Evolutionary conservation across 2,888 invertebrate species (phyloP).

Genomic region (Celastrina argiolus): DNA sequence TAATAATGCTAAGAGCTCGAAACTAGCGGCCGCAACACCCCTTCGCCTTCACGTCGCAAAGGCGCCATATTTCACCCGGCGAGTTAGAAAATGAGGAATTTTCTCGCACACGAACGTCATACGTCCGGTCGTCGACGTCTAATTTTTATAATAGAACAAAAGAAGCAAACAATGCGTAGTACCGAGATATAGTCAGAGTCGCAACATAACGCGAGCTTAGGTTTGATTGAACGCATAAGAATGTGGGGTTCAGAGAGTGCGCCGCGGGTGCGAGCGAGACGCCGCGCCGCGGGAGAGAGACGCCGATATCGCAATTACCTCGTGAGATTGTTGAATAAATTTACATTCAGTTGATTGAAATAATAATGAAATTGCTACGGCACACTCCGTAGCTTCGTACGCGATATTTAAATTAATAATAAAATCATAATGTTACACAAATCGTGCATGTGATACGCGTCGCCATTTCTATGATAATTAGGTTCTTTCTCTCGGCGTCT

Average conservation of each 20-base stretch:
- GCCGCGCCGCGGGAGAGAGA: conserved; percentile 45
- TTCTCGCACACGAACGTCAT: conserved; percentile 31
- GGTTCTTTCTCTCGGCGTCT: conserved; percentile 47
- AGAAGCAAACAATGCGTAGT: conserved; percentile 52
- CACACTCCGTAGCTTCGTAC: conserved; percentile 65
- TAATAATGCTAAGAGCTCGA: conserved; percentile 21
- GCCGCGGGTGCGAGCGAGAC: conserved; percentile 42
- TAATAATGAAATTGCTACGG: conserved; percentile 77
- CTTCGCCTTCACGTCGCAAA: conserved; percentile 21
- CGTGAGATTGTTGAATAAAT: conserved; percentile 78
- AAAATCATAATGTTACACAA: conserved; percentile 73
- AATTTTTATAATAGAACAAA: conserved; percentile 61
- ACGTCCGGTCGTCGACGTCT: conserved; percentile 42
- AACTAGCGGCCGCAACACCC: conserved; percentile 13
- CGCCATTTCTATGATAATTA: conserved; percentile 66
- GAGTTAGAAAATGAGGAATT: conserved; percentile 33
- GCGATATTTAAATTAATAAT: conserved; percentile 77
- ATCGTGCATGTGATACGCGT: conserved; percentile 55
- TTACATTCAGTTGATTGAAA: conserved; percentile 78
- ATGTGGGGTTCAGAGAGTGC: conserved; percentile 59
- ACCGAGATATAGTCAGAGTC: conserved; percentile 48
- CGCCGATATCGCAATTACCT: conserved; percentile 69
- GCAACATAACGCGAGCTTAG: conserved; percentile 52
- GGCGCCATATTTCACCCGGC: conserved; percentile 26
- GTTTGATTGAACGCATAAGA: conserved; percentile 76